Conservation (phyloP, 2,797 vertebrate genomes). For the Sorex maritimensis region DNA sequence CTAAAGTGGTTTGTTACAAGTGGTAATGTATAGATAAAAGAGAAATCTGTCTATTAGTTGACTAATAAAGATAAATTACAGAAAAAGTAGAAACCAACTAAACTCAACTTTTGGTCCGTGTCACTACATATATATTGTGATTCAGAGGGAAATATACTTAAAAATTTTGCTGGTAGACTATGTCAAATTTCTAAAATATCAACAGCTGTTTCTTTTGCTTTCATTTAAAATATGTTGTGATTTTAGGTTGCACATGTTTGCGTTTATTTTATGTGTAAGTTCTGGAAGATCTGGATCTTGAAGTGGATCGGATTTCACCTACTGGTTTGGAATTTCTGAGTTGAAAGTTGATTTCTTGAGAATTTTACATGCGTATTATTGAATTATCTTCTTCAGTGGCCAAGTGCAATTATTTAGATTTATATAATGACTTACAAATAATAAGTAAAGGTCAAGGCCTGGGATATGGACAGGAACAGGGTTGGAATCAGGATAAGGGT, state of each 20-base stretch:
- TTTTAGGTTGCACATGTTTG: conserved; percentile 10
- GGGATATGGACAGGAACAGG: too few relatives aligned
- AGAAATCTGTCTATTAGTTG: neutral
- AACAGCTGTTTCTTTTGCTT: neutral
- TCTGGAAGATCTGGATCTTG: neutral
- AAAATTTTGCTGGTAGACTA: neutral
- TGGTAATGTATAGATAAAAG: neutral
- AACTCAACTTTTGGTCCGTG: neutral
- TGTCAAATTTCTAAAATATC: conserved; percentile 38
- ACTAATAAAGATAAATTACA: neutral
- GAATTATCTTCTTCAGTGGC: neutral
- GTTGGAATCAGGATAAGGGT: too few relatives aligned
- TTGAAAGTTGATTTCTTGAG: neutral
- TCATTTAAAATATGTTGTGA: neutral
- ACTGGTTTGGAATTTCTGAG: neutral
- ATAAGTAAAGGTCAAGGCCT: neutral
- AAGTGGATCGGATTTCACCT: neutral
- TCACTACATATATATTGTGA: neutral
- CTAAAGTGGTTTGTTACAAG: neutral
- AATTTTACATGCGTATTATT: neutral
- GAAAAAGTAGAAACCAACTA: neutral
- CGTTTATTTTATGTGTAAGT: neutral
- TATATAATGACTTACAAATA: neutral
- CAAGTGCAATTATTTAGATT: neutral
- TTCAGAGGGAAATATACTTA: neutral